Conservation (phyloP, 2,888 invertebrate species). For the Hyposoter didymator region DNA sequence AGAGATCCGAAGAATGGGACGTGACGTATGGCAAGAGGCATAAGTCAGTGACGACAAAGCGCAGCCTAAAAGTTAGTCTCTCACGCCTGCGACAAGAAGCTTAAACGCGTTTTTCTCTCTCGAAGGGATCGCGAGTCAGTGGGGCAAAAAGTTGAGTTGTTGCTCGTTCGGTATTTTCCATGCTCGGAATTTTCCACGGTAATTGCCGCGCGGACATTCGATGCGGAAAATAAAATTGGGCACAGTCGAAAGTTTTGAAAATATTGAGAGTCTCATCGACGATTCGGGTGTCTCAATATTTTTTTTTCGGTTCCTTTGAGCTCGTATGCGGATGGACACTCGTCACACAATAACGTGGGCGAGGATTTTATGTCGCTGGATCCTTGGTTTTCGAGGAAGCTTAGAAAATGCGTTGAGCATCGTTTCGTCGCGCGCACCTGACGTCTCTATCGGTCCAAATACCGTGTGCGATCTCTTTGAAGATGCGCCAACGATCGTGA, state of each 20-base stretch:
- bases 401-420: constrained; percentile 2
- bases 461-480: background rate
- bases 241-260: constrained; percentile 80
- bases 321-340: constrained; percentile 50
- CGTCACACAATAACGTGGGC: constrained; percentile 76
- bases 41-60: constrained; percentile 78
- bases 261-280: constrained; percentile 77
- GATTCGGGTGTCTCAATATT: constrained; percentile 80
- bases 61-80: constrained; percentile 71
- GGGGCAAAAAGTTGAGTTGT: constrained; percentile 43
- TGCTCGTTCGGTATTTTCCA: constrained; percentile 6
- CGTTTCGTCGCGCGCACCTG: constrained; percentile 37
- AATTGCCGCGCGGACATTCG: constrained; percentile 27
- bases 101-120: constrained; percentile 56
- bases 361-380: constrained; percentile 64
- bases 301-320: constrained; percentile 50
- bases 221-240: constrained; percentile 74
- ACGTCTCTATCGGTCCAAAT: constrained; percentile 60
- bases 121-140: constrained; percentile 53
- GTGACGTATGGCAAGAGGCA: constrained; percentile 77
- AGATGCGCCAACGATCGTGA: background rate
- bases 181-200: constrained; percentile 3
- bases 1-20: constrained; percentile 69
- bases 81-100: constrained; percentile 75
- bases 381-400: background rate